Base-by-base conservation (phyloP, 2,888 invertebrate genomes). In the Polyploca ridens region DNA sequence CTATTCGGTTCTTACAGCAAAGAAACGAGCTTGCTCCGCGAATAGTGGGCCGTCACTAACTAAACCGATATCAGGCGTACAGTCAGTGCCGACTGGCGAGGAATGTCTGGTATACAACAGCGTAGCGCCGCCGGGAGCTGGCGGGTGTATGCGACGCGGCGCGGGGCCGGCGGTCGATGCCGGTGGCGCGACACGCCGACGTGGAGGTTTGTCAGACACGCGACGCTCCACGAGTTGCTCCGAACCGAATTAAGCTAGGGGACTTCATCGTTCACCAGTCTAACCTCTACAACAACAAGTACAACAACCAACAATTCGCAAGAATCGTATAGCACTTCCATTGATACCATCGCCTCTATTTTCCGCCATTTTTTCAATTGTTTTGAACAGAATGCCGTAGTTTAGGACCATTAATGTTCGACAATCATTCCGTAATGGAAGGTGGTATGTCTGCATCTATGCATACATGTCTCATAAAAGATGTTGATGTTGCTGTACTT, bases 141-240 rank as follows among this genome's bases (percentile, higher is more conserved):
- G 76, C 73, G 79, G 83, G 79, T 38, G 64, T 57, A 38, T 62
- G 60, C 19, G 41, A 64, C 41, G 41, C 41, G 76, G 75, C 61
- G 78, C 69, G 79, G 80, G 82, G 61, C 19, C 61, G 81, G 82
- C 80, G 85, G 81, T 84, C 83, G 81, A 82, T 79, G 81, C 71
- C 78, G 83, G 90, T 91, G 41, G 41, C 41, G 41, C 92, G 92
- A 90, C 91, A 90, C 90, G 91, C 81, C 91, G 90, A 93, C 93
- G 93, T 93, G 93, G 93, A 93, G 90, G 91, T 88, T 89, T 86
- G 89, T 79, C 88, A 78, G 90, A 91, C 91, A 91, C 91, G 91
- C 91, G 90, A 86, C 87, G 78, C 82, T 85, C 87, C 88, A 90
- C 91, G 90, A 88, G 73, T 80, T 67, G 75, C 73, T 73, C 84